A percentile compares a stretch with the other conserved stretches of the same genome.
phyloP scores from a whole-genome alignment of 2,113 vertebrate species.

The Lepus europaeus region DNA sequence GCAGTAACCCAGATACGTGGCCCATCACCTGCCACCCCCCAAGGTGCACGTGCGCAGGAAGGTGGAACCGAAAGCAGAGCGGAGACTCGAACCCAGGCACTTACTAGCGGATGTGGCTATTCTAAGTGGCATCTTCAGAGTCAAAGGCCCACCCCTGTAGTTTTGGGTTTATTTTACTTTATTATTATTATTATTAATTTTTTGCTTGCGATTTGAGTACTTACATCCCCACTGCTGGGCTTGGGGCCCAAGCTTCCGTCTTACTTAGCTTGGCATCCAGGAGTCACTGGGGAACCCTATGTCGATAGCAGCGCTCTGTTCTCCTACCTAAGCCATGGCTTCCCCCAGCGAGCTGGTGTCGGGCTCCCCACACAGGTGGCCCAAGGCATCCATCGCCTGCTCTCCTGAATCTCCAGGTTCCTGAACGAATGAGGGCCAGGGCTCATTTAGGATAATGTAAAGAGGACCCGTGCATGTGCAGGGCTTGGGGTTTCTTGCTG shows the following conservation, averaged over 20 bases:
- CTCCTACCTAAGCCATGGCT: background rate
- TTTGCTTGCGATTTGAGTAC: no score
- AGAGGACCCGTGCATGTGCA: background rate
- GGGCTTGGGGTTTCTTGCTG: background rate
- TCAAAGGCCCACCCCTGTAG: no score
- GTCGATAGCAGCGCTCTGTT: accelerated
- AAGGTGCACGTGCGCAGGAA: no score
- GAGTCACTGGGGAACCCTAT: background rate
- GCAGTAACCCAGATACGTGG: no score
- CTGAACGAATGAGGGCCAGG: background rate
- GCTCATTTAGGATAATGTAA: background rate
- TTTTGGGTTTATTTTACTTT: background rate
- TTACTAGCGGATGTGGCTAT: no score
- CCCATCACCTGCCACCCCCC: no score
- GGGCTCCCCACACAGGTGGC: background rate
- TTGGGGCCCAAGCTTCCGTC: background rate
- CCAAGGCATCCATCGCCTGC: background rate
- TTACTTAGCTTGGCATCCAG: background rate
- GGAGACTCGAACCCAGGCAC: no score
- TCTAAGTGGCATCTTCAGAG: no score
- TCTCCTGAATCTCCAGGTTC: background rate
- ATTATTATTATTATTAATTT: background rate
- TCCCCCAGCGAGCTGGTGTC: background rate
- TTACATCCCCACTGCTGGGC: background rate
- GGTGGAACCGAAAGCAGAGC: no score